These are phyloP conservation scores for Drosophila yooni DNA, from an alignment of 2,888 invertebrate species.

Conservation along the genomic window DNA sequence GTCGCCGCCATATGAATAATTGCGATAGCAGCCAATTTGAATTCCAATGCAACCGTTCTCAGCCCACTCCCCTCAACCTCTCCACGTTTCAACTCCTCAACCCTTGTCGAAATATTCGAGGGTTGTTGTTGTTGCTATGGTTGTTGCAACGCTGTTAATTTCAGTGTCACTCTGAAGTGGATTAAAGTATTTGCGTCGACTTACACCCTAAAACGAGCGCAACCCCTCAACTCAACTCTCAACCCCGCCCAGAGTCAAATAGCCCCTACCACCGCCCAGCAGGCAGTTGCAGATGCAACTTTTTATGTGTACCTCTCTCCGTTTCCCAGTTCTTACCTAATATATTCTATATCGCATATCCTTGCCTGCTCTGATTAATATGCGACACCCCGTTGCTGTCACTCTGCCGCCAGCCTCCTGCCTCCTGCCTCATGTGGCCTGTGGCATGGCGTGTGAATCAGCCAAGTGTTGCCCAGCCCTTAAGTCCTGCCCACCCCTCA, in stretches of 20 bases:
- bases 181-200: constrained; percentile 80
- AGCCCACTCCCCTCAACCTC: background rate
- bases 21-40: constrained; percentile 82
- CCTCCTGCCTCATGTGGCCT: constrained; percentile 51
- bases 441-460: constrained; percentile 67
- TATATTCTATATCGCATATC: background rate
- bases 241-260: constrained; percentile 43
- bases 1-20: constrained; percentile 82
- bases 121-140: constrained; percentile 65
- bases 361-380: constrained; percentile 46
- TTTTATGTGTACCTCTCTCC: constrained; percentile 16
- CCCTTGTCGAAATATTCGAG: constrained; percentile 35
- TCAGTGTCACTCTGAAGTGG: constrained; percentile 80
- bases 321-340: constrained; percentile 30
- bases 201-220: constrained; percentile 76
- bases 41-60: constrained; percentile 44
- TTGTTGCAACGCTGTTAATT: constrained; percentile 60
- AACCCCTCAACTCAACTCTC: constrained; percentile 54
- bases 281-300: constrained; percentile 41
- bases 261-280: constrained; percentile 4
- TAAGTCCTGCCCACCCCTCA: constrained; percentile 10
- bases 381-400: constrained; percentile 1
- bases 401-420: constrained; percentile 43
- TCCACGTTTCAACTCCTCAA: constrained; percentile 1
- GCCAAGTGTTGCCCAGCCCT: constrained; percentile 66